Percentiles rank a stretch among this genome's conserved stretches.
Conservation (phyloP, 2,797 vertebrate species). For the Coracias cyanogaster region DNA sequence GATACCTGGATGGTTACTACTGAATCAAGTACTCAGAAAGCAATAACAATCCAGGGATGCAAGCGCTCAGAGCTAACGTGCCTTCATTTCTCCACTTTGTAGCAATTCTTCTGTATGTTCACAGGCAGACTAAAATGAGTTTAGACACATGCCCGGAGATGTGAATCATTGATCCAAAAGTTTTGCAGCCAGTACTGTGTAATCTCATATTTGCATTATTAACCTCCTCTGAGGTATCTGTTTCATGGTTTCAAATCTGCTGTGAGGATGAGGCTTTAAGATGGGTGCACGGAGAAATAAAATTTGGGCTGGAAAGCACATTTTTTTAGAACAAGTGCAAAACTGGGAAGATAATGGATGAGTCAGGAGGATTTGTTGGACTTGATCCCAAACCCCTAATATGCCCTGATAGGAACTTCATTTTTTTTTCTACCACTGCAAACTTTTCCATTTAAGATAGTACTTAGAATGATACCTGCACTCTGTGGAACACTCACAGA, state of each 20-base stretch:
- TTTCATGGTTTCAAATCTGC: background rate
- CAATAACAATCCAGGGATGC: background rate
- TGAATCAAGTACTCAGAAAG: rapidly evolving
- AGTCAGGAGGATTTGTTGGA: slow-evolving; percentile 62
- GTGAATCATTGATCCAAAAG: background rate
- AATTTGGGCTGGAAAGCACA: background rate
- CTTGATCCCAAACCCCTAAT: slow-evolving; percentile 26
- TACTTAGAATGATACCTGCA: background rate
- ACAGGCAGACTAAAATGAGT: background rate
- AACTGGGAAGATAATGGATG: slow-evolving; percentile 26
- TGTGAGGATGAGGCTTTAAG: background rate
- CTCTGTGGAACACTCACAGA: background rate
- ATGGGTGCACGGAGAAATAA: background rate
- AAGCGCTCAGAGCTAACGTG: background rate
- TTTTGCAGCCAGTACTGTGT: background rate
- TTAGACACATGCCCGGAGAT: background rate
- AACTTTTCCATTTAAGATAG: slow-evolving; percentile 19
- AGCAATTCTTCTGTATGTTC: background rate
- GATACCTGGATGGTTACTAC: background rate
- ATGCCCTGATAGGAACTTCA: slow-evolving; percentile 3
- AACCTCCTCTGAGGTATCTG: background rate
- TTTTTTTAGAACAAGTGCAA: slow-evolving; percentile 18
- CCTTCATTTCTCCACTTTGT: background rate
- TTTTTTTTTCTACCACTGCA: slow-evolving; percentile 10
- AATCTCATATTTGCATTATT: background rate